Percentiles rank a stretch among this genome's conserved stretches.
Conservation (phyloP, 2,888 invertebrate genomes). For the Xanthostigma xanthostigma region DNA sequence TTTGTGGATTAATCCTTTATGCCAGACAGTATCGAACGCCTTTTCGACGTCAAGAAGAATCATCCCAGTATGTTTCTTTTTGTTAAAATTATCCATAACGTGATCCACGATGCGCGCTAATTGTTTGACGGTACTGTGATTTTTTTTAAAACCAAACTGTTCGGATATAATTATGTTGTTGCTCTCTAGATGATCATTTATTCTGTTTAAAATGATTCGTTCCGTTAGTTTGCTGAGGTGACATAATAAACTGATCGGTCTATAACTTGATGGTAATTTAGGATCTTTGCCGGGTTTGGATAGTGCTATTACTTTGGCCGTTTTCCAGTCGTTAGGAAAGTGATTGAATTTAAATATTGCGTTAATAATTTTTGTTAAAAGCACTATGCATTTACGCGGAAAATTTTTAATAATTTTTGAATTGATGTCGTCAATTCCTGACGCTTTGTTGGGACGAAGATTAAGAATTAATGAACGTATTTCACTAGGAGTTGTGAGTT, state of each 20-base stretch:
- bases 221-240: slow-evolving; percentile 15
- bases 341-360: slow-evolving; percentile 8
- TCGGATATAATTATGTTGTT: slow-evolving; percentile 8
- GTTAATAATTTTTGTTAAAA: slow-evolving; percentile 13
- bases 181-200: slow-evolving; percentile 5
- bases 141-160: slow-evolving; percentile 18
- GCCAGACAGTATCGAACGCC: slow-evolving; percentile 19
- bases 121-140: slow-evolving; percentile 16
- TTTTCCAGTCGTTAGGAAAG: slow-evolving; percentile 14
- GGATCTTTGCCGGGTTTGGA: slow-evolving; percentile 13
- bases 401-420: slow-evolving; percentile 14
- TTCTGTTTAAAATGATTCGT: slow-evolving; percentile 8
- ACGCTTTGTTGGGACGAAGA: slow-evolving; percentile 10
- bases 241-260: slow-evolving; percentile 13
- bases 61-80: slow-evolving; percentile 13
- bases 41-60: slow-evolving; percentile 17
- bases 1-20: slow-evolving; percentile 14
- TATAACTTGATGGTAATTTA: slow-evolving; percentile 10
- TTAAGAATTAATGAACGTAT: slow-evolving; percentile 6
- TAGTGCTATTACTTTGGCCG: slow-evolving; percentile 12
- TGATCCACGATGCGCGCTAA: slow-evolving; percentile 14
- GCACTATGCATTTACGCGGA: slow-evolving; percentile 10
- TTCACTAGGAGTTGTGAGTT: slow-evolving; percentile 8
- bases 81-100: slow-evolving; percentile 11
- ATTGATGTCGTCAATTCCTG: slow-evolving; percentile 11